These are phyloP conservation scores for Callimorpha dominula DNA, from an alignment of 2,888 invertebrate genomes.

Conservation along the genomic window DNA sequence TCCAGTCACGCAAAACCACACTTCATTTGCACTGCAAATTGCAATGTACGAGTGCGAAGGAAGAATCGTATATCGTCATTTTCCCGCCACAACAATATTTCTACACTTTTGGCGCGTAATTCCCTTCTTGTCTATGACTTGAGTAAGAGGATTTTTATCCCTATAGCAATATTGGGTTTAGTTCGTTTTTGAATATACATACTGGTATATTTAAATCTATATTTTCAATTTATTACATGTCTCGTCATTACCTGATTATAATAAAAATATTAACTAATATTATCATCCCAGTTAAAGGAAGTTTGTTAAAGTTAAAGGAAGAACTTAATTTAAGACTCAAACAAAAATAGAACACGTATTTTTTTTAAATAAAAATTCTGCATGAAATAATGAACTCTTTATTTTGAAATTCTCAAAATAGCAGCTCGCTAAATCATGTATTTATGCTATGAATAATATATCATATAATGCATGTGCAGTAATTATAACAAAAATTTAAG, in stretches of 20 bases:
- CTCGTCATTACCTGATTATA: too few species aligned
- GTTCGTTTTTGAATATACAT: background rate
- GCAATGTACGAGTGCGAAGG: too few species aligned
- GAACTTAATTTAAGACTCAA: too few species aligned
- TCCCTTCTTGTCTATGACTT: slow-evolving; percentile 3
- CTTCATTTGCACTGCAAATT: background rate
- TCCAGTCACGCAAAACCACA: background rate
- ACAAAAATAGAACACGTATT: background rate
- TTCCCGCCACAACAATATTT: background rate
- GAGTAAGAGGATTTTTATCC: background rate
- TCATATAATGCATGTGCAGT: background rate
- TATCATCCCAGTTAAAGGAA: too few species aligned
- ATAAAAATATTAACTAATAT: too few species aligned
- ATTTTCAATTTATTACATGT: too few species aligned
- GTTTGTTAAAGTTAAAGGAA: too few species aligned
- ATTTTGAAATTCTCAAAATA: background rate
- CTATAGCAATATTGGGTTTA: background rate
- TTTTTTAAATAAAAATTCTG: background rate
- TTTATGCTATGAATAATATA: background rate
- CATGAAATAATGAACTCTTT: background rate
- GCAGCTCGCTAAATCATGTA: background rate
- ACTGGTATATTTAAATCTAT: too few species aligned
- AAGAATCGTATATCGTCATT: background rate
- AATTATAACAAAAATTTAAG: too few species aligned
- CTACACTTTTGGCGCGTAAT: background rate